Evolutionary conservation across 2,797 vertebrate genomes (phyloP).

Genomic region (Arnoldichthys spilopterus): DNA sequence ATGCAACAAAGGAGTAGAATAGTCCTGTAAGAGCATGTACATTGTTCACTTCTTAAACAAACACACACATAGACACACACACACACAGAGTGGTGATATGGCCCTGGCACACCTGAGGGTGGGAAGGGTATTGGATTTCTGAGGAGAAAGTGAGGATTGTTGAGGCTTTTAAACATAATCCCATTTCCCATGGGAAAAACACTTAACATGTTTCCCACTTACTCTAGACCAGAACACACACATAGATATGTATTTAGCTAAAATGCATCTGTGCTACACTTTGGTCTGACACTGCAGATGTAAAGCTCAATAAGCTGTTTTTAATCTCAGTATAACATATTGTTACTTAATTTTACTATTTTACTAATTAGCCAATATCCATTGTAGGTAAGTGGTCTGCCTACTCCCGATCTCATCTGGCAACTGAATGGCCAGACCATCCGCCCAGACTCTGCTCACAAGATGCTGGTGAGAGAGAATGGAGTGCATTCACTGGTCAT

Average conservation of each 20-base stretch:
- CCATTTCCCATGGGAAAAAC: slow-evolving; percentile 62
- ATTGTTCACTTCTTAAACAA: background rate
- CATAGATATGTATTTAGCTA: no score
- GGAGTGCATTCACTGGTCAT: slow-evolving; percentile 96
- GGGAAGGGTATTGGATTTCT: slow-evolving; percentile 61
- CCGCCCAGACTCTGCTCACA: slow-evolving; percentile 91
- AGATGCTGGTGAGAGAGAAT: slow-evolving; percentile 97
- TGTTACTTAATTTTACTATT: background rate
- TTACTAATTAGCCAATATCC: background rate
- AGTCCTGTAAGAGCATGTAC: background rate
- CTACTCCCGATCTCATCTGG: slow-evolving; percentile 95
- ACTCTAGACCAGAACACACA: slow-evolving; percentile 44
- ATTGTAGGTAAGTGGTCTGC: slow-evolving; percentile 92
- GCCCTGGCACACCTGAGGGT: slow-evolving; percentile 47
- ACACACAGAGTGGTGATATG: slow-evolving; percentile 46
- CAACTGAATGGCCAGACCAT: slow-evolving; percentile 92
- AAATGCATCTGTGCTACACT: no score
- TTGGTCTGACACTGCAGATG: no score
- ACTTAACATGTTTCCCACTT: slow-evolving; percentile 2
- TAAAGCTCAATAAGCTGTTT: no score
- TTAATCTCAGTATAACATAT: background rate
- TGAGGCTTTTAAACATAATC: slow-evolving; percentile 42
- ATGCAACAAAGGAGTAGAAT: no score
- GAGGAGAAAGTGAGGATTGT: slow-evolving; percentile 36
- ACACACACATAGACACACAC: no score